Percentiles rank a stretch among this genome's conserved stretches.
Evolutionary conservation across 1,140 invertebrate genomes (phyloP).

Genomic region (Amphibalanus amphitrite): DNA sequence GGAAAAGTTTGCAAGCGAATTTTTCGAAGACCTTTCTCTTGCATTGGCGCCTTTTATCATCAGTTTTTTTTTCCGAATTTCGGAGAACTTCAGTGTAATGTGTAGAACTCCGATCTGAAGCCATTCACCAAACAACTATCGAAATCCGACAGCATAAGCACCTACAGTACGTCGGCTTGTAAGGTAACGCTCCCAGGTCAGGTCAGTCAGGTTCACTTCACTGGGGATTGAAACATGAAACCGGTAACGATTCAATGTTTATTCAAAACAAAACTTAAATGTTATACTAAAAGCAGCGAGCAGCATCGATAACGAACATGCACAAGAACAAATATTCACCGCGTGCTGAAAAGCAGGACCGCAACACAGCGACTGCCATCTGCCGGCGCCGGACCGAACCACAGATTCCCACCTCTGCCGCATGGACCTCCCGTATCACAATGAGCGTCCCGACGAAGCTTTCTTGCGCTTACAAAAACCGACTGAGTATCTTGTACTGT

Average conservation of each 20-base stretch:
- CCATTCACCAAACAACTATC: too few species aligned
- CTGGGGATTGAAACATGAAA: background rate
- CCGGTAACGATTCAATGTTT: conserved; percentile 1
- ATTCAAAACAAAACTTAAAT: conserved; percentile 2
- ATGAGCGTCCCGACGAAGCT: background rate
- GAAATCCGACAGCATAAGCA: too few species aligned
- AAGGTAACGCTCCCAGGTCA: too few species aligned
- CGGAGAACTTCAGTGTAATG: too few species aligned
- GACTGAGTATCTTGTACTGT: conserved; percentile 1
- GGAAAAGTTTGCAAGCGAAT: too few species aligned
- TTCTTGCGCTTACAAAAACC: conserved; percentile 1
- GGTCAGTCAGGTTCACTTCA: too few species aligned
- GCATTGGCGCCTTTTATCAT: too few species aligned
- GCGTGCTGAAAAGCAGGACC: background rate
- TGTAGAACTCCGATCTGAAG: too few species aligned
- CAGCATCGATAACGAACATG: background rate
- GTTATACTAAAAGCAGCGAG: conserved; percentile 1
- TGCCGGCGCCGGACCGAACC: background rate
- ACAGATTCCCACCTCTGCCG: background rate
- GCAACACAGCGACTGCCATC: background rate
- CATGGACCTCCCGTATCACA: background rate
- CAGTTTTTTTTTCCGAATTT: too few species aligned
- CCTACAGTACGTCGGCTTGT: too few species aligned
- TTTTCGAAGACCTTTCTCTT: too few species aligned
- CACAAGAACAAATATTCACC: background rate